Conservation (phyloP, 1,140 invertebrate genomes). For the Danaus melanippus region DNA sequence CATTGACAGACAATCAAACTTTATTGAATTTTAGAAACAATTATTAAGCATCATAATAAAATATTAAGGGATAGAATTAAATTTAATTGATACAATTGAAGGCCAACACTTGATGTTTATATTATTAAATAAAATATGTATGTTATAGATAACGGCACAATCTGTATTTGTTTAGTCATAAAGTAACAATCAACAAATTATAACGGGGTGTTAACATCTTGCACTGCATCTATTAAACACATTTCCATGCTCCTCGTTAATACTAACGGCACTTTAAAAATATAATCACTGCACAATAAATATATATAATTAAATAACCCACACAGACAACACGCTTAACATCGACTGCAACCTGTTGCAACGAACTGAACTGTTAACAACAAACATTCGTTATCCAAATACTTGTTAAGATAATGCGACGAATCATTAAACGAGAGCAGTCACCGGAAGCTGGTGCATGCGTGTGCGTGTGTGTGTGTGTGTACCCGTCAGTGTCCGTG, state of each 20-base stretch:
- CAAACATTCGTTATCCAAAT: constrained; percentile 2
- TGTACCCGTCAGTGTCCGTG: constrained; percentile 25
- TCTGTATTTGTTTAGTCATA: constrained; percentile 17
- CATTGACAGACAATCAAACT: too few species aligned
- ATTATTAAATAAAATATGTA: constrained; percentile 19
- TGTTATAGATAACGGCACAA: constrained; percentile 26
- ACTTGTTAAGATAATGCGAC: constrained; percentile 14
- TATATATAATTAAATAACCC: constrained; percentile 24
- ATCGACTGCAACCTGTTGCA: constrained; percentile 31
- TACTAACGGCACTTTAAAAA: constrained; percentile 6
- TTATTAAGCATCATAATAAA: too few species aligned
- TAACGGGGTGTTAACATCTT: constrained; percentile 7
- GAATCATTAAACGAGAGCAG: constrained; percentile 38
- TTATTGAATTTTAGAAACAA: too few species aligned
- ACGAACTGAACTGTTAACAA: constrained; percentile 15
- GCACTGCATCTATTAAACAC: constrained; percentile 36
- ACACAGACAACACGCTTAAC: constrained; percentile 19
- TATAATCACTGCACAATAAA: constrained; percentile 6
- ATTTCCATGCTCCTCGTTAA: constrained; percentile 27
- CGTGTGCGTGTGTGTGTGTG: constrained; percentile 26
- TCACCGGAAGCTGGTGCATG: constrained; percentile 58
- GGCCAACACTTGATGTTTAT: constrained; percentile 16
- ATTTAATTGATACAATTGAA: constrained; percentile 10
- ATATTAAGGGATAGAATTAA: not conserved
- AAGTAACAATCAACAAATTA: constrained; percentile 12